Evolutionary conservation across 2,797 vertebrate genomes (phyloP).

Genomic region (Margarornis squamiger): DNA sequence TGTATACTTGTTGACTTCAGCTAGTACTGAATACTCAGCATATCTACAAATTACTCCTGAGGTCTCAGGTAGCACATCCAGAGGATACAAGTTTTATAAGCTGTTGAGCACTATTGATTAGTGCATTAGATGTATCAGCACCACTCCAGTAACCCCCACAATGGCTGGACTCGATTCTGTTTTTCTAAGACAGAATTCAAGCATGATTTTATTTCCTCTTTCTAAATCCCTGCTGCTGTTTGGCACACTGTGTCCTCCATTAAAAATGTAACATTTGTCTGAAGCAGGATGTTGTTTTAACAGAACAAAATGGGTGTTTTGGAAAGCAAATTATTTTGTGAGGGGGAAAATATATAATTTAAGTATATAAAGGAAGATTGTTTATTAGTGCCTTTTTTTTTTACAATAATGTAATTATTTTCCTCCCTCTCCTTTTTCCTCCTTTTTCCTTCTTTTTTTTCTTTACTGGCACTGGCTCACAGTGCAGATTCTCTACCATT

Average conservation of each 20-base stretch:
- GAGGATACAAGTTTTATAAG: background rate
- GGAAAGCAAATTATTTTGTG: background rate
- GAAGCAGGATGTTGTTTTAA: background rate
- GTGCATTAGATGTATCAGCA: background rate
- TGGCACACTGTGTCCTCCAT: background rate
- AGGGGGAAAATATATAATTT: background rate
- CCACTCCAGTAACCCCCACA: rapidly evolving
- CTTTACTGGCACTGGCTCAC: background rate
- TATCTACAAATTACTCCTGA: background rate
- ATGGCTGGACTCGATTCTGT: background rate
- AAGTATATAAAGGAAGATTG: background rate
- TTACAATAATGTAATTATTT: background rate
- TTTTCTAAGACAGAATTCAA: background rate
- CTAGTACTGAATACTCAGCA: background rate
- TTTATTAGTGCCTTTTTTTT: background rate
- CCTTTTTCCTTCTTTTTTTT: too few species aligned
- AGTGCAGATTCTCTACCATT: background rate
- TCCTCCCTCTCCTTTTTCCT: background rate
- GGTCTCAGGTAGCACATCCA: background rate
- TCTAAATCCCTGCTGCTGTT: background rate
- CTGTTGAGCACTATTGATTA: background rate
- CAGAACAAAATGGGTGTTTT: background rate
- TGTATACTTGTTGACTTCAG: background rate
- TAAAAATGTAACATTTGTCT: background rate
- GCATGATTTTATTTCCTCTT: background rate